phyloP scores from a whole-genome alignment of 2,113 vertebrate species.

The Sardina pilchardus region DNA sequence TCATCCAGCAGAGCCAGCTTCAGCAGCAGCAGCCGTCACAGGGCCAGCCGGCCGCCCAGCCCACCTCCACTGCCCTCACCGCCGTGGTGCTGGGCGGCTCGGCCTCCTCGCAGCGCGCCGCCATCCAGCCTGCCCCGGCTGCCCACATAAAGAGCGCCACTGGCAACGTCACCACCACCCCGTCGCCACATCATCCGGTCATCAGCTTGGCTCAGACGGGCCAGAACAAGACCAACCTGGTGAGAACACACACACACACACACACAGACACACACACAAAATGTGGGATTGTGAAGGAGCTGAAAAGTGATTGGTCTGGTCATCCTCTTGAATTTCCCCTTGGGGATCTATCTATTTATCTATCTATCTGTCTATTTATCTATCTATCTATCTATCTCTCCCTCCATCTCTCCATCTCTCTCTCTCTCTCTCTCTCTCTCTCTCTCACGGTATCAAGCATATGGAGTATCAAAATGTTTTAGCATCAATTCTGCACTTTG shows the following conservation, averaged over 20 bases:
- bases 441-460: neutral
- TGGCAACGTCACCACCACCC: slow-evolving; percentile 73
- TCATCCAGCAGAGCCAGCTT: slow-evolving; percentile 93
- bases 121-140: slow-evolving; percentile 62
- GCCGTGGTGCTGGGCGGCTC: slow-evolving; percentile 82
- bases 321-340: too few species aligned
- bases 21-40: slow-evolving; percentile 56
- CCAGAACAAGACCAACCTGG: slow-evolving; percentile 82
- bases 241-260: slow-evolving; percentile 51
- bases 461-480: neutral
- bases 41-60: slow-evolving; percentile 66
- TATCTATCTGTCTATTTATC: too few species aligned
- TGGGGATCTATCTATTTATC: too few species aligned
- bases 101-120: slow-evolving; percentile 72
- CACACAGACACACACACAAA: neutral
- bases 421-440: too few species aligned
- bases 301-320: neutral
- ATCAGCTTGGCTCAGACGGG: slow-evolving; percentile 85
- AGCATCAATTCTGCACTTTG: neutral
- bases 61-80: slow-evolving; percentile 76
- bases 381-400: too few species aligned
- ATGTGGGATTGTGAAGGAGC: neutral
- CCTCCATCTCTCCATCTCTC: too few species aligned
- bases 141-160: slow-evolving; percentile 51
- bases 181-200: slow-evolving; percentile 79